Evolutionary conservation across 2,113 vertebrate species (phyloP).

Genomic region (Irena cyanogastra): DNA sequence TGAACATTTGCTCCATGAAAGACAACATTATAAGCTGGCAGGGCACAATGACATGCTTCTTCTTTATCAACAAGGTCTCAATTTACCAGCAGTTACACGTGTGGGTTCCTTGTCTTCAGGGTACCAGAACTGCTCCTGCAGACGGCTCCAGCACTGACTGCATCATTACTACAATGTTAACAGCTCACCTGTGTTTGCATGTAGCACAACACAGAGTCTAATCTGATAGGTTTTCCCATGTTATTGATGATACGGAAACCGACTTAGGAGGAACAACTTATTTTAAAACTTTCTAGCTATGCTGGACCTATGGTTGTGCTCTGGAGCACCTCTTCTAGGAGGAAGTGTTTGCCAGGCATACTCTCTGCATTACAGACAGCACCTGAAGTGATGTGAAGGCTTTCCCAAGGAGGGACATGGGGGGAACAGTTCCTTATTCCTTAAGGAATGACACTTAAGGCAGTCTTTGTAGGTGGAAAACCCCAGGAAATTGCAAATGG

Average conservation of each 20-base stretch:
- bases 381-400: background rate
- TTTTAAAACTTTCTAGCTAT: background rate
- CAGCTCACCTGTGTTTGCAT: background rate
- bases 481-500: background rate
- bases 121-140: background rate
- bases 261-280: background rate
- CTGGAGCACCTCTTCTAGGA: background rate
- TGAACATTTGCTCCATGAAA: constrained; percentile 20
- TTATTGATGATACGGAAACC: background rate
- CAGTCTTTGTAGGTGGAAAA: background rate
- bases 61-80: constrained; percentile 48
- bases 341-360: background rate
- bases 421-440: background rate
- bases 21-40: constrained; percentile 47
- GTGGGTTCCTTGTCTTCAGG: background rate
- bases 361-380: background rate
- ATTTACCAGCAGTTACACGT: constrained; percentile 18
- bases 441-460: background rate
- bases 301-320: background rate
- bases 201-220: background rate
- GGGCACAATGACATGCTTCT: constrained; percentile 23
- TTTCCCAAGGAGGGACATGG: background rate
- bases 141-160: background rate
- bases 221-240: background rate
- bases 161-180: background rate